Percentiles rank a stretch among this genome's conserved stretches.
Evolutionary conservation across 1,140 invertebrate genomes (phyloP).

Genomic region (Pogonognathellus flavescens): DNA sequence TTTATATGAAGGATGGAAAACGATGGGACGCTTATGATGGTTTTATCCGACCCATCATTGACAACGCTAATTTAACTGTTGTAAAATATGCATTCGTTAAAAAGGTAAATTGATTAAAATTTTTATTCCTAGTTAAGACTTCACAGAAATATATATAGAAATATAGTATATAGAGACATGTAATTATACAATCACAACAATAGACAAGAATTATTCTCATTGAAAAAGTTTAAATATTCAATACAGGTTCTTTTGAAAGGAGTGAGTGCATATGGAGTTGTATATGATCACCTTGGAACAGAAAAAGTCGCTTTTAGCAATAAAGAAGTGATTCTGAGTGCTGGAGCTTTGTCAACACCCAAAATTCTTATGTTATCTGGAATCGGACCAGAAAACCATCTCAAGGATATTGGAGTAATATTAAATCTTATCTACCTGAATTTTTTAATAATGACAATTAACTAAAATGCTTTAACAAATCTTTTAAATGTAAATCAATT

Average conservation of each 20-base stretch:
- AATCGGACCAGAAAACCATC: constrained; percentile 52
- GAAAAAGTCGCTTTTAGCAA: constrained; percentile 15
- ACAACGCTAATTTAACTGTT: constrained; percentile 34
- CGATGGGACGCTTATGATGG: constrained; percentile 52
- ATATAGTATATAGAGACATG: too few relatives aligned
- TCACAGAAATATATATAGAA: too few relatives aligned
- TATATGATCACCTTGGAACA: constrained; percentile 45
- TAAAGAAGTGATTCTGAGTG: constrained; percentile 68
- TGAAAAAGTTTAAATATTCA: background rate
- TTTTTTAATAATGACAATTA: too few relatives aligned
- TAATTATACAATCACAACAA: too few relatives aligned
- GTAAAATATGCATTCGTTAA: constrained; percentile 53
- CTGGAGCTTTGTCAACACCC: constrained; percentile 67
- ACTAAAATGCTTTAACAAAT: too few relatives aligned
- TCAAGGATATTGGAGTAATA: constrained; percentile 53
- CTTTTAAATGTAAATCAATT: too few relatives aligned
- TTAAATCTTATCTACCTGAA: too few relatives aligned
- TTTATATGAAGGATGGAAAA: constrained; percentile 9
- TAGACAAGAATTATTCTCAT: too few relatives aligned
- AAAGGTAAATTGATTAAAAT: constrained; percentile 7
- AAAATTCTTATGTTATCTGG: constrained; percentile 68
- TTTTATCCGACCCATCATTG: constrained; percentile 21
- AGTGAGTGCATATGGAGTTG: constrained; percentile 69
- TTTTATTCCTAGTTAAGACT: background rate
- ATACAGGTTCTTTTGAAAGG: constrained; percentile 29